Percentiles rank a stretch among this genome's conserved stretches.
Conservation (phyloP, 2,113 vertebrate species). For the Pseudonaja textilis region DNA sequence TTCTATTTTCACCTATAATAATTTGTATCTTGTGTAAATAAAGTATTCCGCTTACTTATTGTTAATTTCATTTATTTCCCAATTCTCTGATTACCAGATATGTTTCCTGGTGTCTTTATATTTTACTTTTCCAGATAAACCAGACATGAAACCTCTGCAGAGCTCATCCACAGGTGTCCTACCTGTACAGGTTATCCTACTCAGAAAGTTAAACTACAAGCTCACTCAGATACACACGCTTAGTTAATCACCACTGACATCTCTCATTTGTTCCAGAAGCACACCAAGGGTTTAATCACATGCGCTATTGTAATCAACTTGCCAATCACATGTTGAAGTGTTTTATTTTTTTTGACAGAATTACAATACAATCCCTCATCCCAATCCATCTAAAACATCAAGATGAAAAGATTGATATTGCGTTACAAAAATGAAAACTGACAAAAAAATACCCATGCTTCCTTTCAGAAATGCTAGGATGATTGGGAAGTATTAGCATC, state of each 20-base stretch:
- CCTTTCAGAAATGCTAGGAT: constrained; percentile 54
- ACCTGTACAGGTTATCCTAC: constrained; percentile 32
- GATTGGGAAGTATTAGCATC: constrained; percentile 23
- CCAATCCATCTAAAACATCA: constrained; percentile 64
- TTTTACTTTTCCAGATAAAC: neutral
- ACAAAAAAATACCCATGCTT: constrained; percentile 46
- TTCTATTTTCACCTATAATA: constrained; percentile 7
- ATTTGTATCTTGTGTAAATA: constrained; percentile 37
- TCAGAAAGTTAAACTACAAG: constrained; percentile 35
- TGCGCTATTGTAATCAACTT: constrained; percentile 74
- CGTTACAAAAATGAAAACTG: constrained; percentile 64
- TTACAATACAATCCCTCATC: constrained; percentile 63
- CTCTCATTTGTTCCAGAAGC: constrained; percentile 55
- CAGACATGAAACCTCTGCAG: neutral
- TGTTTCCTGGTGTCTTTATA: neutral
- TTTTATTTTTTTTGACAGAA: constrained; percentile 72
- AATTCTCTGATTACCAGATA: neutral
- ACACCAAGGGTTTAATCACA: constrained; percentile 68
- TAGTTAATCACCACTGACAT: constrained; percentile 69
- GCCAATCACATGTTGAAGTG: constrained; percentile 72
- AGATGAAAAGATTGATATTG: constrained; percentile 67
- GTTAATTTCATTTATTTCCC: constrained; percentile 12
- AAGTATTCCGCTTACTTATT: constrained; percentile 14
- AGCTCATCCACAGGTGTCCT: constrained; percentile 57
- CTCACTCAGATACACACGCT: constrained; percentile 58